Conservation (phyloP, 2,113 vertebrate genomes). For the Lathamus discolor region DNA sequence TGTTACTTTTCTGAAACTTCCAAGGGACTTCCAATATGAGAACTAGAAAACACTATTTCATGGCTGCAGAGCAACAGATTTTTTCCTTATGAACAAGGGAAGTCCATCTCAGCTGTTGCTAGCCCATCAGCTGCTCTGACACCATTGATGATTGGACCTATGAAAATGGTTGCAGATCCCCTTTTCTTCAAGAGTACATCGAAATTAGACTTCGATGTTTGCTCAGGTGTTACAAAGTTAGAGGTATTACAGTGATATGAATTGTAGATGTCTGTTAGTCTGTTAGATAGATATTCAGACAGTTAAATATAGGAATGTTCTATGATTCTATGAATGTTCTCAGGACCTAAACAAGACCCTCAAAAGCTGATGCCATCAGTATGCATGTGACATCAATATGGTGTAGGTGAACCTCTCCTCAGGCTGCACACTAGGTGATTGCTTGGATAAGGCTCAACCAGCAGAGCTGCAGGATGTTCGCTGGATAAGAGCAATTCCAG, state of each 20-base stretch:
- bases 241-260: neutral
- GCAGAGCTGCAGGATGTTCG: neutral
- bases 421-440: neutral
- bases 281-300: neutral
- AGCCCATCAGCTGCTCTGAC: neutral
- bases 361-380: neutral
- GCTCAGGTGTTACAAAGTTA: neutral
- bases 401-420: neutral
- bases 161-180: neutral
- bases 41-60: neutral
- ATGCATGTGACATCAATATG: neutral
- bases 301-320: neutral
- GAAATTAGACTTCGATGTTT: neutral
- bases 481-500: neutral
- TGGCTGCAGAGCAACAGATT: neutral
- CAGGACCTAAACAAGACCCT: neutral
- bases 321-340: neutral
- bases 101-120: neutral
- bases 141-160: neutral
- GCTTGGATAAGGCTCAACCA: neutral
- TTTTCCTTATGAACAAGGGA: neutral
- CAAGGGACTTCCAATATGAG: neutral
- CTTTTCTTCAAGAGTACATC: neutral
- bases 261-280: neutral
- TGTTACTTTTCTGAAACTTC: conserved; percentile 1